These are phyloP conservation scores for Formica exsecta DNA, from an alignment of 1,140 invertebrate genomes.

Conservation along the genomic window DNA sequence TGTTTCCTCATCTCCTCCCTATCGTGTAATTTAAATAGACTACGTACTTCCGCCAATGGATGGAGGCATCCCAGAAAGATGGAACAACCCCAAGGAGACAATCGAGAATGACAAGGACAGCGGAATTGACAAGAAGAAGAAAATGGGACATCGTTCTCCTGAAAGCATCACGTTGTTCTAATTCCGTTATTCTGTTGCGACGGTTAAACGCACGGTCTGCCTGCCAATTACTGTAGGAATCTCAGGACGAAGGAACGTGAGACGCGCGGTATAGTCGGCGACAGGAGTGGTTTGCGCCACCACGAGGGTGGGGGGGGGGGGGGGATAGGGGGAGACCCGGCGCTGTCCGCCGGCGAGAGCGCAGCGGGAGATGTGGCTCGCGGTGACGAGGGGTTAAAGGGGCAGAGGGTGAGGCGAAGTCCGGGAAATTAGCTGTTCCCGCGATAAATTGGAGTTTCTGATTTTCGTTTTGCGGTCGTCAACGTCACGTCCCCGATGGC, in stretches of 20 bases:
- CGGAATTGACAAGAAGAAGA: neutral
- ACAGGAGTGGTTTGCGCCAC: constrained; percentile 44
- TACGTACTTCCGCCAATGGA: constrained; percentile 38
- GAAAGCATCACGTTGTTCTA: constrained; percentile 40
- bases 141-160: neutral
- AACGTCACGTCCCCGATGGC: constrained; percentile 76
- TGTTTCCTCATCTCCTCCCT: too few species aligned
- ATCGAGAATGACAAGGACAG: neutral
- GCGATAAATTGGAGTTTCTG: constrained; percentile 79
- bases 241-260: constrained; percentile 56
- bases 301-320: neutral
- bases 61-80: neutral
- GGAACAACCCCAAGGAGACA: neutral
- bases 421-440: constrained; percentile 77
- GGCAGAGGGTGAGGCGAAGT: constrained; percentile 42
- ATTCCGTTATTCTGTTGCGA: constrained; percentile 55
- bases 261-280: constrained; percentile 45
- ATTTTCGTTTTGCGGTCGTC: constrained; percentile 79
- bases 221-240: constrained; percentile 68
- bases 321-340: neutral
- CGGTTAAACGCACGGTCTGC: constrained; percentile 67
- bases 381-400: neutral
- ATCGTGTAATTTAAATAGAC: constrained; percentile 62
- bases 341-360: constrained; percentile 8
- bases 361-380: neutral